A percentile compares a stretch with the other conserved stretches of the same genome.
These are phyloP conservation scores for Phortica magna DNA, from an alignment of 2,888 invertebrate genomes.

Conservation along the genomic window DNA sequence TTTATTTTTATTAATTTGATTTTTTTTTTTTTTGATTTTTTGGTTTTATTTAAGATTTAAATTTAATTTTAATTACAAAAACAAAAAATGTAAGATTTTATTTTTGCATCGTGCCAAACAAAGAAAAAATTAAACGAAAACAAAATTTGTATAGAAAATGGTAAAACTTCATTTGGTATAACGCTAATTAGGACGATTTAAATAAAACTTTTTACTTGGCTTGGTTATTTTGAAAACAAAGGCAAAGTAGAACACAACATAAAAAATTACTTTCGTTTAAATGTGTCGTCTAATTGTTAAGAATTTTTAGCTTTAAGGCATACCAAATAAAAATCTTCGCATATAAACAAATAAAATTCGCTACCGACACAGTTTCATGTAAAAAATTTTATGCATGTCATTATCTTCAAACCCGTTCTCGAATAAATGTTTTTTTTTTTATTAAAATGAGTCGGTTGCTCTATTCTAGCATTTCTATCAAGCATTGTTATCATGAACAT, in stretches of 20 bases:
- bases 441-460: background rate
- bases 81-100: conserved; percentile 26
- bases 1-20: conserved; percentile 41
- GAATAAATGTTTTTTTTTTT: background rate
- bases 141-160: conserved; percentile 39
- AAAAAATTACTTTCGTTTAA: background rate
- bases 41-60: background rate
- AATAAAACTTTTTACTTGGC: conserved; percentile 1
- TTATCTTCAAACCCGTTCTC: background rate
- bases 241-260: background rate
- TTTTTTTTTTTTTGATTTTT: conserved; percentile 42
- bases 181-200: background rate
- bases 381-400: background rate
- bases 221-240: conserved; percentile 17
- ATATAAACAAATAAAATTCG: background rate
- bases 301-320: conserved; percentile 15
- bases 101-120: conserved; percentile 71
- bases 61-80: background rate
- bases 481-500: too few species aligned
- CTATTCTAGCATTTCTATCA: too few species aligned
- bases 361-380: background rate
- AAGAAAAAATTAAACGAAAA: conserved; percentile 57
- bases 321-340: background rate
- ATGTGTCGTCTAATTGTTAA: background rate
- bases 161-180: conserved; percentile 15